Percentiles rank a stretch among this genome's conserved stretches.
phyloP scores from a whole-genome alignment of 2,797 vertebrate genomes.

The Nannoperca obscura region DNA sequence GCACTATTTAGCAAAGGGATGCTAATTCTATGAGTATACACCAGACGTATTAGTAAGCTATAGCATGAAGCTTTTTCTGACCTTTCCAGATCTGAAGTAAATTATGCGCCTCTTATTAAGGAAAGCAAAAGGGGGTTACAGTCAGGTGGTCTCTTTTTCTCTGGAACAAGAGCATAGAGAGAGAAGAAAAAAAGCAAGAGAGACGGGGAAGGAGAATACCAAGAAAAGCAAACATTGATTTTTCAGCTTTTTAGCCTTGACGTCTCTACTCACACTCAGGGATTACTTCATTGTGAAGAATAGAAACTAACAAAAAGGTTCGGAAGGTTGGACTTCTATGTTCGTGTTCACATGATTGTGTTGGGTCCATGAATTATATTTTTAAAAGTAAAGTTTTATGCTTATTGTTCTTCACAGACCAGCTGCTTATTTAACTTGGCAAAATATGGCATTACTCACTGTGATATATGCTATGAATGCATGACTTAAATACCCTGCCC shows the following conservation, averaged over 20 bases:
- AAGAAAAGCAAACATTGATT: constrained; percentile 67
- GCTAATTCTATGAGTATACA: constrained; percentile 52
- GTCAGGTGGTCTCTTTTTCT: constrained; percentile 76
- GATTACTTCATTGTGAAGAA: constrained; percentile 54
- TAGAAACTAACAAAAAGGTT: constrained; percentile 54
- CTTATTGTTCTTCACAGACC: too few species aligned
- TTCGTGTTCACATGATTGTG: too few species aligned
- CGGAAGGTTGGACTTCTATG: constrained; percentile 1
- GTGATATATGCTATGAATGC: too few species aligned
- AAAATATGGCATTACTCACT: too few species aligned
- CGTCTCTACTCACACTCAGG: constrained; percentile 46
- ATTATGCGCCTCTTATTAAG: constrained; percentile 75
- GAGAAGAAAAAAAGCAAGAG: constrained; percentile 12
- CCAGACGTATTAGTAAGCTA: constrained; percentile 25
- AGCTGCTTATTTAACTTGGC: too few species aligned
- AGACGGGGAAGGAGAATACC: constrained; percentile 43
- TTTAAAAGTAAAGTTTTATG: too few species aligned
- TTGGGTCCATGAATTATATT: too few species aligned
- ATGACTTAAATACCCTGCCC: too few species aligned
- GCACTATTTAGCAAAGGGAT: constrained; percentile 61
- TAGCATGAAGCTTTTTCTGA: constrained; percentile 33
- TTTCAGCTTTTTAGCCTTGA: constrained; percentile 55
- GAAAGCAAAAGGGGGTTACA: constrained; percentile 51
- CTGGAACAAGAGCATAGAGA: constrained; percentile 71
- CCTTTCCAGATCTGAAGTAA: constrained; percentile 64